Percentiles rank a stretch among this genome's conserved stretches.
These are phyloP conservation scores for Hermetia illucens DNA, from an alignment of 1,140 invertebrate genomes.

Conservation along the genomic window DNA sequence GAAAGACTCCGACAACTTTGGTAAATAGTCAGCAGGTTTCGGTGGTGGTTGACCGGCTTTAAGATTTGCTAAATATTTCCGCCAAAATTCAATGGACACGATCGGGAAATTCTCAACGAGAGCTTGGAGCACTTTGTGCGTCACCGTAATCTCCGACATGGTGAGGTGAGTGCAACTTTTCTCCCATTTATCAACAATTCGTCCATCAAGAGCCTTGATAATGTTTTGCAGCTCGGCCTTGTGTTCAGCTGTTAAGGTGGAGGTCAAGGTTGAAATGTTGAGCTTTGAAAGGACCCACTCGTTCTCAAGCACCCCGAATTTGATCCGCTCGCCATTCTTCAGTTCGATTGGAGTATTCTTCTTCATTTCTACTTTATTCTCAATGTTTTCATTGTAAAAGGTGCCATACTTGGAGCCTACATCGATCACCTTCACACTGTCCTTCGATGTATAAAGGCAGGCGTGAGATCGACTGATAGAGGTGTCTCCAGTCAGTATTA, in stretches of 20 bases:
- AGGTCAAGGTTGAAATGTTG: constrained; percentile 31
- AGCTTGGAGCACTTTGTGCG: constrained; percentile 52
- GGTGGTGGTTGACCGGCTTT: constrained; percentile 31
- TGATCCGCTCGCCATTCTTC: constrained; percentile 31
- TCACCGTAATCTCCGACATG: constrained; percentile 48
- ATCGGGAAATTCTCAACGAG: constrained; percentile 44
- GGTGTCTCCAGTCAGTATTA: constrained; percentile 34
- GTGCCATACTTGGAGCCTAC: constrained; percentile 40
- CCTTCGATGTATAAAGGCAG: constrained; percentile 17
- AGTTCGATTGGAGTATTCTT: constrained; percentile 22
- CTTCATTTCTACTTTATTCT: constrained; percentile 12
- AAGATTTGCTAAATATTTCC: constrained; percentile 33
- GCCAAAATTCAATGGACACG: constrained; percentile 46
- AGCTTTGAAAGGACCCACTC: constrained; percentile 32
- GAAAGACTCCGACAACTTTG: constrained; percentile 37
- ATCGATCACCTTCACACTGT: constrained; percentile 30
- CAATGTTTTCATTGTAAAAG: constrained; percentile 30
- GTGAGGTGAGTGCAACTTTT: constrained; percentile 44
- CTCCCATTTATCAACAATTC: constrained; percentile 32
- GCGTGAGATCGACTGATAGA: constrained; percentile 41
- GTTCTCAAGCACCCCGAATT: constrained; percentile 37
- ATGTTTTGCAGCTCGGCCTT: constrained; percentile 23
- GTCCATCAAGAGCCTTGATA: constrained; percentile 29
- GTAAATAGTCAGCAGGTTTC: constrained; percentile 36
- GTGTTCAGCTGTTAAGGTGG: constrained; percentile 31